Conservation (phyloP, 1,140 invertebrate genomes). For the Drosophila asahinai region DNA sequence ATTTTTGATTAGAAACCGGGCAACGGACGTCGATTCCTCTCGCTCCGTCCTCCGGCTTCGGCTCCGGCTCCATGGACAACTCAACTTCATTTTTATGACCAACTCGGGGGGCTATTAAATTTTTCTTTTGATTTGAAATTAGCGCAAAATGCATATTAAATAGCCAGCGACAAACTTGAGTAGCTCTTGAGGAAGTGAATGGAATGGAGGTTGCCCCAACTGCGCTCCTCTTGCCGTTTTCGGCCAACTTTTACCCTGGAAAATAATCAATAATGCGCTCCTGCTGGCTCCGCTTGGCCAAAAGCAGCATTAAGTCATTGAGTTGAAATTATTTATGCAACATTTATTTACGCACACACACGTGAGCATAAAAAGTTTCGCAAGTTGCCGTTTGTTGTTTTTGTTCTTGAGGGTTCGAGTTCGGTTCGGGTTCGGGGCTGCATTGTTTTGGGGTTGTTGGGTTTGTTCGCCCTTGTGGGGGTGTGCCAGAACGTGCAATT, state of each 20-base stretch:
- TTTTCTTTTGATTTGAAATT: constrained; percentile 78
- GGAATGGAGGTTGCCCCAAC: background rate
- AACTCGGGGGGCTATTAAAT: constrained; percentile 68
- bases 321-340: constrained; percentile 81
- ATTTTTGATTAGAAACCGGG: constrained; percentile 78
- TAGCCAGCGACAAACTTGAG: constrained; percentile 33
- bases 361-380: constrained; percentile 58
- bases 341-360: constrained; percentile 76
- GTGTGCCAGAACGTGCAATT: constrained; percentile 67
- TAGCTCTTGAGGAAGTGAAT: constrained; percentile 26
- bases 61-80: constrained; percentile 4
- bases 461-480: constrained; percentile 31
- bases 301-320: constrained; percentile 76
- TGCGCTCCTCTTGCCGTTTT: constrained; percentile 30
- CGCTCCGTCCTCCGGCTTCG: background rate
- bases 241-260: constrained; percentile 35
- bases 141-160: constrained; percentile 79
- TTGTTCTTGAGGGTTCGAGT: constrained; percentile 6
- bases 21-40: constrained; percentile 33
- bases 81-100: constrained; percentile 60
- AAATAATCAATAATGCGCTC: constrained; percentile 73
- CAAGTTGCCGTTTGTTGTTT: constrained; percentile 34
- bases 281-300: constrained; percentile 22
- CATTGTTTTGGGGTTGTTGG: constrained; percentile 79
- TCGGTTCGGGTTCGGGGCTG: constrained; percentile 22